Evolutionary conservation across 2,888 invertebrate genomes (phyloP).

Genomic region (Globia sparganii): DNA sequence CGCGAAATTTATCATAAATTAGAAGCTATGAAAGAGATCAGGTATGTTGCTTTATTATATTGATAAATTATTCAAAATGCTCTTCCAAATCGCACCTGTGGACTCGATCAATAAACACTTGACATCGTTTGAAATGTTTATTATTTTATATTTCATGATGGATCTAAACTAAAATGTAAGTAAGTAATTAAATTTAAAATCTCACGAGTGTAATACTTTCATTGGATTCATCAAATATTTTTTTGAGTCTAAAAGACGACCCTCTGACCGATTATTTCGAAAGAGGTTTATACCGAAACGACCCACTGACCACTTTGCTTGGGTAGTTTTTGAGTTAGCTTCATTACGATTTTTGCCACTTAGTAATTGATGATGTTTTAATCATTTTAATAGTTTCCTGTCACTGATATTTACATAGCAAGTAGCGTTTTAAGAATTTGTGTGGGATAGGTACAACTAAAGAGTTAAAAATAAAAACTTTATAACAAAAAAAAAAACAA

Average conservation of each 20-base stretch:
- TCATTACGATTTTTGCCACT: too few species aligned
- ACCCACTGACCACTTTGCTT: too few species aligned
- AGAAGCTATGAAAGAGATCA: constrained; percentile 98
- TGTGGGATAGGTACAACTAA: too few species aligned
- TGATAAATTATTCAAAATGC: constrained; percentile 66
- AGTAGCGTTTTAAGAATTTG: too few species aligned
- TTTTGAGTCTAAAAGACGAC: neutral
- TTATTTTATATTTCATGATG: constrained; percentile 19
- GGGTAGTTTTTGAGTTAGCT: too few species aligned
- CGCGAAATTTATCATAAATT: constrained; percentile 97
- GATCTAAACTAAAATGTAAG: neutral
- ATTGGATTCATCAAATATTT: neutral
- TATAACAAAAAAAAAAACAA: too few species aligned
- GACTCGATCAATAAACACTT: constrained; percentile 88
- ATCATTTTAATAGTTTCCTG: too few species aligned
- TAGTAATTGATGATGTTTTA: too few species aligned
- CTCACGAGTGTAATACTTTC: neutral
- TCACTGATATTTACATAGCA: too few species aligned
- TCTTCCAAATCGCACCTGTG: constrained; percentile 83
- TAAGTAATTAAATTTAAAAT: neutral
- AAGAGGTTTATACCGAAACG: too few species aligned
- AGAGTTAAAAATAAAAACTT: too few species aligned
- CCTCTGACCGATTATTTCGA: neutral
- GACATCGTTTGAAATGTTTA: constrained; percentile 69
- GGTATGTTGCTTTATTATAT: constrained; percentile 87